Percentiles rank a stretch among this genome's conserved stretches.
Evolutionary conservation across 2,113 vertebrate species (phyloP).

Genomic region (Festucalex cinctus): DNA sequence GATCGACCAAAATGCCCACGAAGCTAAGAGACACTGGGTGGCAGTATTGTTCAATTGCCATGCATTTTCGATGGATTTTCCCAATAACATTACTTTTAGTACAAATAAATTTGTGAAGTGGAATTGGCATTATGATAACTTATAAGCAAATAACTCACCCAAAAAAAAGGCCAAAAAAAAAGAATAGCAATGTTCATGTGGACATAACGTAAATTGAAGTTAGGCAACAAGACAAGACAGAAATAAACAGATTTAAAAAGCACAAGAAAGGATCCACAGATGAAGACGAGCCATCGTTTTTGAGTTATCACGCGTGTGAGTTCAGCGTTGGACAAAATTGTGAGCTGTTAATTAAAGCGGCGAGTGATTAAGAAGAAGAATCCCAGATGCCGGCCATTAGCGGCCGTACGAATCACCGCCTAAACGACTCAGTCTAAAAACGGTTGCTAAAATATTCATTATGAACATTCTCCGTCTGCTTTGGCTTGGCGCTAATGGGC

Average conservation of each 20-base stretch:
- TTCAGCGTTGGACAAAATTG: constrained; percentile 13
- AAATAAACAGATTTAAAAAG: constrained; percentile 12
- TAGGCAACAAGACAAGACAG: neutral
- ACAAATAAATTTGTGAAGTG: neutral
- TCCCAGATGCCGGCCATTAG: constrained; percentile 24
- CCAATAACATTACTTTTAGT: too few species aligned
- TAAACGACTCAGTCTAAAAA: constrained; percentile 25
- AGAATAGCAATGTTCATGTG: neutral
- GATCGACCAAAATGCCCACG: too few species aligned
- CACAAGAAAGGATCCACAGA: neutral
- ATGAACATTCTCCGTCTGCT: constrained; percentile 50
- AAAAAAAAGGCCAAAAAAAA: neutral
- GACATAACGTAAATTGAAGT: constrained; percentile 12
- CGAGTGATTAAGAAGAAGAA: constrained; percentile 39
- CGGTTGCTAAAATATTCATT: constrained; percentile 47
- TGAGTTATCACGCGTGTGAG: neutral
- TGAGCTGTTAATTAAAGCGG: constrained; percentile 31
- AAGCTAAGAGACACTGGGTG: too few species aligned
- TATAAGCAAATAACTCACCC: neutral
- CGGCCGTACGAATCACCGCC: constrained; percentile 11
- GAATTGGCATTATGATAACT: neutral
- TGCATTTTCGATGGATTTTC: too few species aligned
- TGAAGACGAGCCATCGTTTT: neutral
- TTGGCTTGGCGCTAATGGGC: constrained; percentile 14
- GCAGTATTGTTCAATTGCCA: too few species aligned